Evolutionary conservation across 2,888 invertebrate genomes (phyloP).

Genomic region (Epicampocera succincta): DNA sequence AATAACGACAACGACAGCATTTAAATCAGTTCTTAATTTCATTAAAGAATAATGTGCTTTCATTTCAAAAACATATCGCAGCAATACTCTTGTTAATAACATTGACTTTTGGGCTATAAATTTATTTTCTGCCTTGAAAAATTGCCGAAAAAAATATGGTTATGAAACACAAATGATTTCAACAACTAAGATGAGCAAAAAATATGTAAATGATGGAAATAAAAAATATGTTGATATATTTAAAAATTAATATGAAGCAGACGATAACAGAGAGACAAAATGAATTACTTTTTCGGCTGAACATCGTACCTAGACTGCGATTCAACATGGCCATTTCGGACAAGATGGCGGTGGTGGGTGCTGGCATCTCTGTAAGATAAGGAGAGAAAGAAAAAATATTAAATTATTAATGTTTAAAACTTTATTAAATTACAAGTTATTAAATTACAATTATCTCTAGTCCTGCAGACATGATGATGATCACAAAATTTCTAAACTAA

Average conservation of each 20-base stretch:
- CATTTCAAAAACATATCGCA: slow-evolving; percentile 4
- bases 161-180: background rate
- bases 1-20: slow-evolving; percentile 21
- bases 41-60: slow-evolving; percentile 12
- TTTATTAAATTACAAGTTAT: too few species aligned
- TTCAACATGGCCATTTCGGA: slow-evolving; percentile 82
- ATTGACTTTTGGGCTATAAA: slow-evolving; percentile 10
- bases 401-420: background rate
- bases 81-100: slow-evolving; percentile 2
- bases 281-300: slow-evolving; percentile 71
- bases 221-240: slow-evolving; percentile 24
- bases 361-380: slow-evolving; percentile 89
- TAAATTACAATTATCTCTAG: too few species aligned
- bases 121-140: background rate
- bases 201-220: background rate
- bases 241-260: slow-evolving; percentile 41
- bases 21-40: slow-evolving; percentile 39
- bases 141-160: background rate
- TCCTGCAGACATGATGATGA: too few species aligned
- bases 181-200: background rate
- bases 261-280: slow-evolving; percentile 34
- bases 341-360: slow-evolving; percentile 89
- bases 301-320: slow-evolving; percentile 76
- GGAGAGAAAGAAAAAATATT: slow-evolving; percentile 26
- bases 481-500: too few species aligned